A percentile compares a stretch with the other conserved stretches of the same genome.
These are phyloP conservation scores for Sphaerophoria taeniata DNA, from an alignment of 2,888 invertebrate genomes.

Conservation along the genomic window DNA sequence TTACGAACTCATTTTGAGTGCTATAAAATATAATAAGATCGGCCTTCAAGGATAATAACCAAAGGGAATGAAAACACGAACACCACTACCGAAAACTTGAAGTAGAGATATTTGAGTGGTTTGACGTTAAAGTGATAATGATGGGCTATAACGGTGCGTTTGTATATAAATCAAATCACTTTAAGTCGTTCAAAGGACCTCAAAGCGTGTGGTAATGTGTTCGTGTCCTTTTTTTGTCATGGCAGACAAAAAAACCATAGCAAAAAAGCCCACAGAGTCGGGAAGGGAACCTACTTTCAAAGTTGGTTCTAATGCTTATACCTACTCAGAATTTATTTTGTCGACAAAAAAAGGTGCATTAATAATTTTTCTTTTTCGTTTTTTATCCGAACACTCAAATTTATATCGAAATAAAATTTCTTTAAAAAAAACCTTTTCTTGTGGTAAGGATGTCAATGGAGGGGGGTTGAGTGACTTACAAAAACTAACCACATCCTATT, in stretches of 20 bases:
- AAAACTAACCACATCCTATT: no score
- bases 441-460: no score
- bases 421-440: no score
- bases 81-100: slow-evolving; percentile 36
- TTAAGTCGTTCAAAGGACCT: slow-evolving; percentile 35
- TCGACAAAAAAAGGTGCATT: neutral
- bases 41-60: slow-evolving; percentile 55
- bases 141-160: slow-evolving; percentile 58
- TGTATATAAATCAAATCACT: slow-evolving; percentile 53
- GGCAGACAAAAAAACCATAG: neutral
- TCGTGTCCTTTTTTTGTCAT: slow-evolving; percentile 19
- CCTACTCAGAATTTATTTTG: neutral
- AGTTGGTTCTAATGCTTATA: neutral
- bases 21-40: slow-evolving; percentile 71
- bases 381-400: neutral
- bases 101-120: slow-evolving; percentile 63
- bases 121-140: slow-evolving; percentile 67
- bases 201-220: slow-evolving; percentile 14
- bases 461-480: no score
- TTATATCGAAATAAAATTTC: neutral
- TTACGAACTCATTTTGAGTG: slow-evolving; percentile 57
- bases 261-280: neutral
- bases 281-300: neutral
- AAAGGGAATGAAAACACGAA: slow-evolving; percentile 32
- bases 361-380: neutral